These are phyloP conservation scores for Prionailurus viverrinus DNA, from an alignment of 2,113 vertebrate species.

Conservation along the genomic window DNA sequence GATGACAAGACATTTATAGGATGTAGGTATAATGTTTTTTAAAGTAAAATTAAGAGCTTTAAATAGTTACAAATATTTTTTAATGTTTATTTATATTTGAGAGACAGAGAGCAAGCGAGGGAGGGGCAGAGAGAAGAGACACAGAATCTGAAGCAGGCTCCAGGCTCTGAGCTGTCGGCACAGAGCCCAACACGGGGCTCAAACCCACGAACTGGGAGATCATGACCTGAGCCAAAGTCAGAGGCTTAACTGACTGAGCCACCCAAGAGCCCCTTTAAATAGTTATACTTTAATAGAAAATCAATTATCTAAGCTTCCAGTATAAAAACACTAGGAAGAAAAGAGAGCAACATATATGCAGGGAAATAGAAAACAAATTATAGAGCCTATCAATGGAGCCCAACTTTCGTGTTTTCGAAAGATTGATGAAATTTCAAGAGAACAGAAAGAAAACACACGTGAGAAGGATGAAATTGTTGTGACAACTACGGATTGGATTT, in stretches of 20 bases:
- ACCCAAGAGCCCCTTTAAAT: not conserved
- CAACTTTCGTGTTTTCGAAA: not conserved
- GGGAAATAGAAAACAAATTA: not conserved
- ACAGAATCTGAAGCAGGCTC: no score
- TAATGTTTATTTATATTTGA: no score
- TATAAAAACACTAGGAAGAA: not conserved
- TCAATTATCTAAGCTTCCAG: not conserved
- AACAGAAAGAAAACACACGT: not conserved
- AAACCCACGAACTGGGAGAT: no score
- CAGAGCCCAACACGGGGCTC: no score
- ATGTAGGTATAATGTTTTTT: not conserved
- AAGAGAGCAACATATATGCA: not conserved
- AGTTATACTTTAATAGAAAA: not conserved
- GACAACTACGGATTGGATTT: not conserved
- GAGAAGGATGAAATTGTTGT: not conserved
- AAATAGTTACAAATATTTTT: not conserved
- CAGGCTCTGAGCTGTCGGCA: no score
- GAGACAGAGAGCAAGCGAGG: no score
- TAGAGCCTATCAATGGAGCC: not conserved
- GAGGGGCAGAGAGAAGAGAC: no score
- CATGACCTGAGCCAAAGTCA: no score
- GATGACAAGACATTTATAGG: not conserved
- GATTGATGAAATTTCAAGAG: not conserved
- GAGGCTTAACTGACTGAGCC: no score
- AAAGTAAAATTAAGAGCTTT: not conserved